Evolutionary conservation across 2,113 vertebrate species (phyloP), one percentile per base, ranked within the genome.

Genomic region (Dendropsophus ebraccatus): DNA sequence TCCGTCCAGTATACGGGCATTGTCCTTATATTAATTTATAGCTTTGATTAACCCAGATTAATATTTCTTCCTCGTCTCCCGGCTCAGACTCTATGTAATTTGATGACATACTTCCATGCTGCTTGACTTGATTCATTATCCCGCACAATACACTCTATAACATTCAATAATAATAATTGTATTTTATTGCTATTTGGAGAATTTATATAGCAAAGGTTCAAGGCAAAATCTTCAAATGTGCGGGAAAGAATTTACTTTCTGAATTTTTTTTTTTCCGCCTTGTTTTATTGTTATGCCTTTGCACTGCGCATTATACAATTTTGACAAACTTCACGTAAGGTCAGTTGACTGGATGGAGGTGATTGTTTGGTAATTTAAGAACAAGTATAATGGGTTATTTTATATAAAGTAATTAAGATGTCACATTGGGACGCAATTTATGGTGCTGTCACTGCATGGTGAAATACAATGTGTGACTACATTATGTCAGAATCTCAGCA

Each of bases 41-140:
- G 28, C 65, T 35, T 37, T 69, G 28, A 69, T 69, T 35, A 69
- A 35, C 30, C 19, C 65, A 69, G 30, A 69, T 69, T 35, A 69
- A 69, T 35, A 69, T 35, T 35, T 69, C 14, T 65, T 16, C 65
- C 35, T 35, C 17, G 16, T 69, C 65, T 69, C 65, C 35, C 30
- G 0, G 32, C 65, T 69, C 65, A 69, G 65, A 69, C 16, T 69
- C 28, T 32, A 25, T 62, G 30, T 69, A 65, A 65, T 35, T 35
- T 12, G 30, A 69, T 69, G 65, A 35, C 65, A 69, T 69, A 69
- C 35, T 73, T 73, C 70, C 32, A 70, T 21, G 8, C 17, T 45
- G 35, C 37, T 69, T 73, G 70, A 45, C 37, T 45, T 45, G 70
- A 73, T 73, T 73, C 70, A 73, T 73, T n/a, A n/a, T n/a, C 9